phyloP scores from a whole-genome alignment of 2,797 vertebrate species.

The Discoglossus pictus region DNA sequence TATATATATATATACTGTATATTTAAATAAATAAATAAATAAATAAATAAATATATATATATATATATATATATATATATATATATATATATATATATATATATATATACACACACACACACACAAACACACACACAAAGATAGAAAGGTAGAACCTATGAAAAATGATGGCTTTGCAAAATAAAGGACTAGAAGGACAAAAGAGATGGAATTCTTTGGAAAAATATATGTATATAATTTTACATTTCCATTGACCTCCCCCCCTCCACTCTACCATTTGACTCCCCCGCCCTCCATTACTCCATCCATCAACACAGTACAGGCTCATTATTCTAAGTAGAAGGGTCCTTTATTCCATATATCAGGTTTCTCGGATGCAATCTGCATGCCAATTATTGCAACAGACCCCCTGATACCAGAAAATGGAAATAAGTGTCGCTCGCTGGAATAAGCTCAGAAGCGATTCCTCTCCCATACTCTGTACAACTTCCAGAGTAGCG shows the following conservation, averaged over 20 bases:
- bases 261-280: constrained; percentile 29
- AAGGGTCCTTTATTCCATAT: constrained; percentile 87
- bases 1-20: no score
- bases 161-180: constrained; percentile 80
- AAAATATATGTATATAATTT: constrained; percentile 64
- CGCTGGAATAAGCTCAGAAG: neutral
- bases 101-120: no score
- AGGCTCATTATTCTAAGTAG: constrained; percentile 95
- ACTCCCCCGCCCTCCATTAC: constrained; percentile 56
- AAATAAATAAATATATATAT: no score
- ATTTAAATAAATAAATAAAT: no score
- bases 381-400: constrained; percentile 99
- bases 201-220: constrained; percentile 76
- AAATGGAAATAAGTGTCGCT: constrained; percentile 94
- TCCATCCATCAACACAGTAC: constrained; percentile 96
- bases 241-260: constrained; percentile 40
- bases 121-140: no score
- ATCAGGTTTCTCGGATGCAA: constrained; percentile 96
- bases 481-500: neutral
- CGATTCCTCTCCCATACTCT: neutral
- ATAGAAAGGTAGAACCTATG: constrained; percentile 60
- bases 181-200: constrained; percentile 69
- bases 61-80: no score
- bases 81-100: no score
- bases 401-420: constrained; percentile 97